These are phyloP conservation scores for Cyrtonyx montezumae DNA, from an alignment of 2,113 vertebrate genomes.

Conservation along the genomic window DNA sequence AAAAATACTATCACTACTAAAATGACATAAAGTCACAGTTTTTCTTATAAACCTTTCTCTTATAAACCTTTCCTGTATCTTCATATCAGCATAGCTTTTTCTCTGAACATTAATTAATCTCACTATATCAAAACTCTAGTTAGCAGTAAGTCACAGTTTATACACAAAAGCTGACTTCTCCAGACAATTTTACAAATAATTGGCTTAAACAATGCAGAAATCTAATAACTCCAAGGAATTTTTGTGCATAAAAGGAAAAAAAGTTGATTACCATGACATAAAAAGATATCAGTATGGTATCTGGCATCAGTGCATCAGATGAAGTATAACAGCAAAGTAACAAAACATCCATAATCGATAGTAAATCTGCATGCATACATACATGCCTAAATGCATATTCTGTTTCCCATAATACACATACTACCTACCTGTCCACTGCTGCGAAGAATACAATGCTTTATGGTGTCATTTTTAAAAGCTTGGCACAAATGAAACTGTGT, in stretches of 20 bases:
- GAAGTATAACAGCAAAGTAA: not conserved
- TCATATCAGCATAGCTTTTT: not conserved
- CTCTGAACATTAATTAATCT: not conserved
- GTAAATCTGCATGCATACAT: not conserved
- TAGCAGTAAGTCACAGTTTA: not conserved
- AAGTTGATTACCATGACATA: not conserved
- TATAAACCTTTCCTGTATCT: not conserved
- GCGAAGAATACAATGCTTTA: not conserved
- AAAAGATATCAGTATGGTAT: not conserved
- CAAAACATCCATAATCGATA: not conserved
- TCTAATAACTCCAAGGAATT: not conserved
- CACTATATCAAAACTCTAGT: not conserved
- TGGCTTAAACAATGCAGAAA: not conserved
- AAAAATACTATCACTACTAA: not conserved
- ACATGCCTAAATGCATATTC: not conserved
- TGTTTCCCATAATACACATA: not conserved
- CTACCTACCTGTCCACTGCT: not conserved
- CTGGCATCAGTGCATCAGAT: not conserved
- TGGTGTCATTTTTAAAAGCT: not conserved
- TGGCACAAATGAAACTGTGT: not conserved
- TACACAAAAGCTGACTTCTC: not conserved
- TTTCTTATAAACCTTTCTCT: not conserved
- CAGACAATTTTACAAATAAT: not conserved
- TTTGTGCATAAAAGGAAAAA: not conserved
- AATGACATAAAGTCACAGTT: not conserved